Evolutionary conservation across 2,888 invertebrate genomes (phyloP).

Genomic region (Laothoe populi): DNA sequence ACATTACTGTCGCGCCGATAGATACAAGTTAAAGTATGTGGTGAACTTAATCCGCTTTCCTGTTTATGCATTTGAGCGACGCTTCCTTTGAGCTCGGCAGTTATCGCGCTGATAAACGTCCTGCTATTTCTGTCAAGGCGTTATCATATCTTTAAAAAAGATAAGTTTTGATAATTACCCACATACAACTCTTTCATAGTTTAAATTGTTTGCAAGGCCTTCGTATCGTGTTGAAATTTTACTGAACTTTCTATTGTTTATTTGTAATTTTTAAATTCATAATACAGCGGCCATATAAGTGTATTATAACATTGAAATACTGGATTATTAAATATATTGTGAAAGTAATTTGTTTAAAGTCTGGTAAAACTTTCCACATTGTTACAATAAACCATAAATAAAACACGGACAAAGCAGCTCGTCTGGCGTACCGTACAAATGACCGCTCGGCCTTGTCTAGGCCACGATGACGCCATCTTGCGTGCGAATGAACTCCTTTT

Average conservation of each 20-base stretch:
- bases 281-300: neutral
- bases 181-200: slow-evolving; percentile 4
- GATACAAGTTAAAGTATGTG: slow-evolving; percentile 35
- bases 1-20: slow-evolving; percentile 56
- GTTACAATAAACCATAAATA: slow-evolving; percentile 53
- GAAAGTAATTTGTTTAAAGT: no score
- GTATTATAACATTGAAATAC: neutral
- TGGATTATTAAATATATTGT: slow-evolving; percentile 2
- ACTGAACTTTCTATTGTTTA: neutral
- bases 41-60: slow-evolving; percentile 37
- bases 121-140: slow-evolving; percentile 41
- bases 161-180: slow-evolving; percentile 26
- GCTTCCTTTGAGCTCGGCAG: slow-evolving; percentile 29
- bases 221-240: neutral
- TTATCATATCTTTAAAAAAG: slow-evolving; percentile 35
- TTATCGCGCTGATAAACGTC: slow-evolving; percentile 35
- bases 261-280: neutral
- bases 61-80: slow-evolving; percentile 34
- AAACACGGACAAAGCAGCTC: slow-evolving; percentile 66
- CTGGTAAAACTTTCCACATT: slow-evolving; percentile 53
- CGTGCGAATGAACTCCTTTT: slow-evolving; percentile 75
- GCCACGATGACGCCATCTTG: slow-evolving; percentile 83
- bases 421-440: slow-evolving; percentile 78
- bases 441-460: slow-evolving; percentile 84
- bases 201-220: neutral